phyloP scores from a whole-genome alignment of 1,140 invertebrate genomes.

The Drosophila oshimai region DNA sequence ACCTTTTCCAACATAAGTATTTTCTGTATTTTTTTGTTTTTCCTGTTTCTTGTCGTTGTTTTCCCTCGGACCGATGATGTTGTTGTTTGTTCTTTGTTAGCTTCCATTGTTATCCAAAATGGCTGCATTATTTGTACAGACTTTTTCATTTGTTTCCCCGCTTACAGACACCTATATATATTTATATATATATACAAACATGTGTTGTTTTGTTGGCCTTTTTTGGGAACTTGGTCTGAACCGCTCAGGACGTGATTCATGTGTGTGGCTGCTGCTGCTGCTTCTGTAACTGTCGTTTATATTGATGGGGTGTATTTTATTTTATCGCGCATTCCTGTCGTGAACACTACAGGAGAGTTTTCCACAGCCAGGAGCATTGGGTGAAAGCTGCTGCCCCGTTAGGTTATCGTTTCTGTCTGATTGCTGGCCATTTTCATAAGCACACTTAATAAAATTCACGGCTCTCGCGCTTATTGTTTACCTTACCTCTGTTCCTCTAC shows the following conservation, averaged over 20 bases:
- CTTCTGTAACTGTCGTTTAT: constrained; percentile 62
- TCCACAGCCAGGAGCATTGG: constrained; percentile 4
- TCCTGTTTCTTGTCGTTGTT: constrained; percentile 21
- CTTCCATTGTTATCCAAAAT: constrained; percentile 76
- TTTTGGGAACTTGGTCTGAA: constrained; percentile 38
- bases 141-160: constrained; percentile 48
- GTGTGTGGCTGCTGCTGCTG: constrained; percentile 35
- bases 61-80: constrained; percentile 17
- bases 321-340: constrained; percentile 47
- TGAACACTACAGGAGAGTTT: constrained; percentile 8
- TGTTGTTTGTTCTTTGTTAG: constrained; percentile 65
- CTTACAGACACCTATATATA: neutral
- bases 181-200: too few species aligned
- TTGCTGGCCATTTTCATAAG: constrained; percentile 76
- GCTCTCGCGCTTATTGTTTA: constrained; percentile 49
- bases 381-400: constrained; percentile 35
- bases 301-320: constrained; percentile 78
- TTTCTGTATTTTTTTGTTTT: constrained; percentile 38
- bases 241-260: constrained; percentile 68
- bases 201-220: constrained; percentile 7
- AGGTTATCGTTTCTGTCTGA: constrained; percentile 73
- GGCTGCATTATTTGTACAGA: constrained; percentile 78
- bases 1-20: constrained; percentile 57
- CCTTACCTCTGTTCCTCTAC: constrained; percentile 25
- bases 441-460: constrained; percentile 66